These are phyloP conservation scores for Nannoperca obscura DNA, from an alignment of 2,797 vertebrate species.

Conservation along the genomic window DNA sequence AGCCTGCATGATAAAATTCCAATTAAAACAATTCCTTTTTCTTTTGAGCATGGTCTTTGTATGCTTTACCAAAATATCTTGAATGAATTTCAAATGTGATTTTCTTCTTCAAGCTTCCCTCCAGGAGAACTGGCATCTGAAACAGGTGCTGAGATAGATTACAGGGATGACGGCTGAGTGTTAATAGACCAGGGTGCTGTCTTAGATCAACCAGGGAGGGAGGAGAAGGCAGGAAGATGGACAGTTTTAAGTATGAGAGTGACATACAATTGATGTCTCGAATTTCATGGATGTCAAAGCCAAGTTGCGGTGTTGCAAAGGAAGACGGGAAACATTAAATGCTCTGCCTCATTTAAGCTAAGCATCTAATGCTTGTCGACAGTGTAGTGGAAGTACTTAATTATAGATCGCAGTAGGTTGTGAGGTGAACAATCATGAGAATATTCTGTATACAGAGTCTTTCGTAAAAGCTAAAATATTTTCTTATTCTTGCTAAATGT, in stretches of 20 bases:
- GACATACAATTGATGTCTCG: constrained; percentile 37
- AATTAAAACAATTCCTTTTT: constrained; percentile 50
- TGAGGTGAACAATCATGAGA: not conserved
- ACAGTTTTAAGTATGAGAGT: constrained; percentile 30
- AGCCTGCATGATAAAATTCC: constrained; percentile 58
- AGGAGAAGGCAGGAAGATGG: constrained; percentile 16
- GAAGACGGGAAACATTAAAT: constrained; percentile 18
- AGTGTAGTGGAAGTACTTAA: not conserved
- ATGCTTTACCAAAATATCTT: constrained; percentile 17
- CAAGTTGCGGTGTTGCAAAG: not conserved
- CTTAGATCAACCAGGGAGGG: constrained; percentile 18
- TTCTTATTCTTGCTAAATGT: not conserved
- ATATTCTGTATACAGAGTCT: not conserved
- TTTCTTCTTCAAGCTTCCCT: constrained; percentile 13
- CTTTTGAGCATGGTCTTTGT: constrained; percentile 30
- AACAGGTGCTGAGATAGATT: constrained; percentile 48
- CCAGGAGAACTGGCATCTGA: constrained; percentile 28
- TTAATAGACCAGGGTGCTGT: constrained; percentile 33
- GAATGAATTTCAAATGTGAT: constrained; percentile 23
- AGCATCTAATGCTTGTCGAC: constrained; percentile 18
- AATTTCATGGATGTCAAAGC: constrained; percentile 42
- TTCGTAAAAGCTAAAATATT: not conserved
- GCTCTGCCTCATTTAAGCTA: constrained; percentile 16
- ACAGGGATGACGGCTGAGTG: constrained; percentile 33
- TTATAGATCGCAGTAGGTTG: constrained; percentile 11